Conservation (phyloP, 2,888 invertebrate genomes). For the Clostera curtula region DNA sequence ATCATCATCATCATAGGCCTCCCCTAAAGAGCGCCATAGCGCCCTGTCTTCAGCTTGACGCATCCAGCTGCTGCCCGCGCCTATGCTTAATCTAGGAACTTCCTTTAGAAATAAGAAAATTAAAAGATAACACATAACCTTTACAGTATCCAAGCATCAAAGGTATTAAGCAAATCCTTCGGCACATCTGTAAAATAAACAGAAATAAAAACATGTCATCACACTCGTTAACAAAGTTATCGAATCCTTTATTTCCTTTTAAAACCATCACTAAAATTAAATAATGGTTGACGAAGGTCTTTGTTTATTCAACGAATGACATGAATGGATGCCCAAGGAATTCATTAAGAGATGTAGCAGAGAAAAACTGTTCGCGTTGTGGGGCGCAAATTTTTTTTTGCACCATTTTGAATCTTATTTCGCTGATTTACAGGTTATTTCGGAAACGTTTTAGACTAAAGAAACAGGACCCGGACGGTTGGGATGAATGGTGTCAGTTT, state of each 20-base stretch:
- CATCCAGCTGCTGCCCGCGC: too few relatives aligned
- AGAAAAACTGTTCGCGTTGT: constrained; percentile 33
- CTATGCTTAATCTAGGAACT: too few relatives aligned
- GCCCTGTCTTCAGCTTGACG: too few relatives aligned
- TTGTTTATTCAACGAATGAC: constrained; percentile 66
- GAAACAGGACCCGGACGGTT: constrained; percentile 44
- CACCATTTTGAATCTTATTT: constrained; percentile 24
- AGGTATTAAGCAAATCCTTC: too few relatives aligned
- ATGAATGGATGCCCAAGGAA: constrained; percentile 63
- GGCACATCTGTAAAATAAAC: too few relatives aligned
- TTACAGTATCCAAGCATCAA: too few relatives aligned
- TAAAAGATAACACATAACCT: too few relatives aligned
- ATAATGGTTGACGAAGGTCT: constrained; percentile 53
- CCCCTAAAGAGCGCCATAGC: too few relatives aligned
- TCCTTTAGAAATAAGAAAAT: too few relatives aligned
- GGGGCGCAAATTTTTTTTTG: constrained; percentile 3
- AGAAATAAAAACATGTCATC: constrained; percentile 1
- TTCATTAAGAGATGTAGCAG: constrained; percentile 63
- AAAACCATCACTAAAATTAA: constrained; percentile 31
- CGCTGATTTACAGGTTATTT: constrained; percentile 12
- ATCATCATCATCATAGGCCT: too few relatives aligned
- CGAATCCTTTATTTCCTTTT: constrained; percentile 31
- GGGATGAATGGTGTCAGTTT: constrained; percentile 71
- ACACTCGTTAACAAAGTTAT: constrained; percentile 6
- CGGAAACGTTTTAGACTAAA: constrained; percentile 17